A percentile compares a stretch with the other conserved stretches of the same genome.
Conservation (phyloP, 2,888 invertebrate genomes). For the Drosophila sordidula region DNA sequence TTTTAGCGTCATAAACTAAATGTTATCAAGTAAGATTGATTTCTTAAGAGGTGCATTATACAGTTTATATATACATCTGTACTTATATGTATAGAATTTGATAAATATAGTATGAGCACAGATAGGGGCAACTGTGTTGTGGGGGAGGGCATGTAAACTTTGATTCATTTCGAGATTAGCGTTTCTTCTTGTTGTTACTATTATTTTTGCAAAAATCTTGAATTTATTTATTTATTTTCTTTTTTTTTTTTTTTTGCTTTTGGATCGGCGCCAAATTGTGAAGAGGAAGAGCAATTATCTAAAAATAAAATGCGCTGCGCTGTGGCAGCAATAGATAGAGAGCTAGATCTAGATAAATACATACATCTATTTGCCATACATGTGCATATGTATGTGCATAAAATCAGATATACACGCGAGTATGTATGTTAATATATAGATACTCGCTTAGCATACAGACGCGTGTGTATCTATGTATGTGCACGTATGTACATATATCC, state of each 20-base stretch:
- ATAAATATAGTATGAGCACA: neutral
- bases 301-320: conserved; percentile 59
- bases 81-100: neutral
- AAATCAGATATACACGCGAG: neutral
- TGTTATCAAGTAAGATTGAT: conserved; percentile 5
- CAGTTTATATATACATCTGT: neutral
- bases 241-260: conserved; percentile 36
- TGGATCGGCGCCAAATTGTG: conserved; percentile 60
- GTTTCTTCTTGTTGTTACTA: conserved; percentile 46
- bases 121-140: neutral
- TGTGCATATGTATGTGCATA: conserved; percentile 1
- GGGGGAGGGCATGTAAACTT: conserved; percentile 28
- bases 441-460: conserved; percentile 8
- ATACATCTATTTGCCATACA: conserved; percentile 8
- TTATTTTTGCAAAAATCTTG: conserved; percentile 46
- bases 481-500: neutral
- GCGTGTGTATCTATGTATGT: neutral
- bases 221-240: conserved; percentile 34
- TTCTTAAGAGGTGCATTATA: conserved; percentile 8
- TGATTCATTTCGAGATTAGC: conserved; percentile 29
- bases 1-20: conserved; percentile 13
- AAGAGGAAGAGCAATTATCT: conserved; percentile 67
- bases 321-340: conserved; percentile 50
- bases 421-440: neutral
- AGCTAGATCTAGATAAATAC: conserved; percentile 46